Conservation (phyloP, 2,113 vertebrate genomes). For the Pituophis catenifer region DNA sequence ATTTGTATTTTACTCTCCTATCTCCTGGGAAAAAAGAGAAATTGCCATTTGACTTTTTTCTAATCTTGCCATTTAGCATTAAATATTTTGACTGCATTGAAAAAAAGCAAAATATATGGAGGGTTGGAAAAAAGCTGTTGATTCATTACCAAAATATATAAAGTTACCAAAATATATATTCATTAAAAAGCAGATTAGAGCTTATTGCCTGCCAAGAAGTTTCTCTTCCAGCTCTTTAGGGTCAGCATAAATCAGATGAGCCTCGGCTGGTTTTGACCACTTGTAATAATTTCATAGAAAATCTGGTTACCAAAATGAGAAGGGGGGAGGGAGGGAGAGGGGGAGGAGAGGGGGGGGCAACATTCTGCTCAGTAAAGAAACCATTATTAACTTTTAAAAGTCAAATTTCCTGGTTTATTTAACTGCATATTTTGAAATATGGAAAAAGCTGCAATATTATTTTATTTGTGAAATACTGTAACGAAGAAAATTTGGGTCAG, state of each 20-base stretch:
- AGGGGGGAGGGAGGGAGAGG: too few species aligned
- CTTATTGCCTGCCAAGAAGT: conserved; percentile 69
- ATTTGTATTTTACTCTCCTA: conserved; percentile 23
- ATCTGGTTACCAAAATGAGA: conserved; percentile 49
- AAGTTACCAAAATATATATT: conserved; percentile 56
- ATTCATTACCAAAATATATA: conserved; percentile 84
- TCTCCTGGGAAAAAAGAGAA: not conserved
- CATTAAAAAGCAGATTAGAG: conserved; percentile 73
- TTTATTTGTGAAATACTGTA: conserved; percentile 52
- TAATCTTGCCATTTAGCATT: conserved; percentile 80
- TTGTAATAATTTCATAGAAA: conserved; percentile 59
- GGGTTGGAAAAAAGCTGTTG: conserved; percentile 78
- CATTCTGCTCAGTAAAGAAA: conserved; percentile 38
- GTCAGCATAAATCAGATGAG: conserved; percentile 71
- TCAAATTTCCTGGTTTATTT: conserved; percentile 57
- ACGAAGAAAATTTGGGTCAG: conserved; percentile 52
- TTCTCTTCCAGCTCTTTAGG: conserved; percentile 63
- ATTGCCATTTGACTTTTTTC: conserved; percentile 69
- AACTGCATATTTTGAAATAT: conserved; percentile 49
- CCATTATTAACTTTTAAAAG: conserved; percentile 44
- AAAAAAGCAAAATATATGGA: conserved; percentile 63
- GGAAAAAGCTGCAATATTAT: conserved; percentile 45
- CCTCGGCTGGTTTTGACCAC: conserved; percentile 47
- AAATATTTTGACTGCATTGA: conserved; percentile 78
- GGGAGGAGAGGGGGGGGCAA: not conserved